phyloP scores from a whole-genome alignment of 2,888 invertebrate genomes.

The Plebejus anna region DNA sequence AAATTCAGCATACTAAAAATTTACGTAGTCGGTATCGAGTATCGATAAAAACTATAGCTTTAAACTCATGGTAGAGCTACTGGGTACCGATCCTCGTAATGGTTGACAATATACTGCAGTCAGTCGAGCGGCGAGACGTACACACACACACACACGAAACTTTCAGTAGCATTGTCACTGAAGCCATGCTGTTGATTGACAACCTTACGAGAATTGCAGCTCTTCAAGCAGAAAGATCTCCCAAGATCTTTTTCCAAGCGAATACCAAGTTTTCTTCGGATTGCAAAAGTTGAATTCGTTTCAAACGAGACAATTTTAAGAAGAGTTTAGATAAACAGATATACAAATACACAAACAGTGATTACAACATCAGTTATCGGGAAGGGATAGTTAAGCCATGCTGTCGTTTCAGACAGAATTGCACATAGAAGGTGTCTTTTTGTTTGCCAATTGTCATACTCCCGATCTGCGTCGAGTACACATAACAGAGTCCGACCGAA shows the following conservation, averaged over 20 bases:
- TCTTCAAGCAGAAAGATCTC: background rate
- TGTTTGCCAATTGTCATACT: slow-evolving; percentile 36
- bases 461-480: slow-evolving; percentile 33
- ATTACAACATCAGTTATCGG: slow-evolving; percentile 37
- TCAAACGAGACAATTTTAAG: background rate
- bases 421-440: slow-evolving; percentile 32
- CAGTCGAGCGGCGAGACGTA: background rate
- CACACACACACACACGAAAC: background rate
- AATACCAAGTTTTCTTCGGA: background rate
- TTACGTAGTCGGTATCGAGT: no score
- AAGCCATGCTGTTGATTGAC: background rate
- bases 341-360: slow-evolving; percentile 31
- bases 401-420: slow-evolving; percentile 35
- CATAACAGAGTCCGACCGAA: slow-evolving; percentile 33
- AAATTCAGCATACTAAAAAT: no score
- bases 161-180: background rate
- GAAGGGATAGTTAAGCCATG: slow-evolving; percentile 39
- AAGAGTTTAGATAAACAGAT: slow-evolving; percentile 19
- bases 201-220: background rate
- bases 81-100: background rate
- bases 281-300: background rate
- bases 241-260: background rate
- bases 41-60: no score
- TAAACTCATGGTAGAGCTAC: background rate
- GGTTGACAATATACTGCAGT: background rate